Conservation (phyloP, 2,888 invertebrate species). For the Muscina levida region DNA sequence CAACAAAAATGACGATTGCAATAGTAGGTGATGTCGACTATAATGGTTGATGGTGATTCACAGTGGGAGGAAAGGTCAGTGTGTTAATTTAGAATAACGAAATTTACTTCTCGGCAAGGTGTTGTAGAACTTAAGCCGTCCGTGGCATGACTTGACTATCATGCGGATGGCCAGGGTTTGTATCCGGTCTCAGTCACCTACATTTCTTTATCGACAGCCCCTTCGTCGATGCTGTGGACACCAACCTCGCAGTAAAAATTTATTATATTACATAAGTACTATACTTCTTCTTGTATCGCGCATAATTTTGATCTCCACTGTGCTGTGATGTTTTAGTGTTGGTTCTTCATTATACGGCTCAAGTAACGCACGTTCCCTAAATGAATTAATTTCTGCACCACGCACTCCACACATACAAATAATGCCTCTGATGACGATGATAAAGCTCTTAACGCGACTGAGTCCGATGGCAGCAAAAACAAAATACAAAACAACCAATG, state of each 20-base stretch:
- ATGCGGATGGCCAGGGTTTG: no score
- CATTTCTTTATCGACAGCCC: no score
- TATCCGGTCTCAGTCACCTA: no score
- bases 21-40: neutral
- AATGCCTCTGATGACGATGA: constrained; percentile 43
- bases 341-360: constrained; percentile 19
- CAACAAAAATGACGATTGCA: constrained; percentile 39
- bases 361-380: constrained; percentile 64
- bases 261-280: no score
- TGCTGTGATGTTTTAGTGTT: constrained; percentile 19
- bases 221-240: no score
- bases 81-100: no score
- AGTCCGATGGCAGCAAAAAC: constrained; percentile 33
- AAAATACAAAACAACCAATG: constrained; percentile 38
- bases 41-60: neutral
- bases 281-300: no score
- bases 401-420: constrained; percentile 56
- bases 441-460: constrained; percentile 38
- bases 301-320: neutral
- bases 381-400: constrained; percentile 69
- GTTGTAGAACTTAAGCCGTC: no score
- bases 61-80: neutral
- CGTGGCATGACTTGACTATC: no score
- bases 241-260: no score
- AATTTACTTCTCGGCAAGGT: no score